Base-by-base conservation (phyloP, 2,888 invertebrate species). In the Lycocerus yunnanus region DNA sequence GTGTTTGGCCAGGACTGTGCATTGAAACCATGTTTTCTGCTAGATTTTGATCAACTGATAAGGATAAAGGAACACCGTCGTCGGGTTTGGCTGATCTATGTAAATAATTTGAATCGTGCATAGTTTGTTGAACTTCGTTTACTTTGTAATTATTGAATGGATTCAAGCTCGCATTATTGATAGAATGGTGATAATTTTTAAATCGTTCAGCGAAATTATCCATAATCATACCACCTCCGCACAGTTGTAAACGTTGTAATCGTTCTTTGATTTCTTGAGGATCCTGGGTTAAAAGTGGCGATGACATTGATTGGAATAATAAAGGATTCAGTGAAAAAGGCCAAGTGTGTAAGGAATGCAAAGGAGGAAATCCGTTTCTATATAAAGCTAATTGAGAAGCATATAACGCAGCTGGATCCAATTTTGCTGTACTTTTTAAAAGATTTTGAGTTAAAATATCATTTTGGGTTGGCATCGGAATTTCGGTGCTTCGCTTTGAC, bases 241-340 rank as follows among this genome's bases (percentile, higher is more conserved):
- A 92, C 84, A 93, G 88, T 81, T 92, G 93, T 27, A 93, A 86
- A 0, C 93, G 90, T 77, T 92, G 92, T 71, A 92, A 88, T 58
- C 91, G 88, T 73, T 93, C 92, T 83, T 93, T 92, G 84, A 93
- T 89, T 85, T 94, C 92, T 82, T 90, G 91, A 76, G 91, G 86
- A 78, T 92, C 92, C 82, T 89, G 90, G 1, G 87, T 84, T 27
- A 86, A 81, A 15, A 91, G 87, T 76, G 90, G 89, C 79, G 88
- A 86, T 24, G 87, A 86, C 72, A 89, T 86, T 73, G 91, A 88
- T 71, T 90, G 90, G 80, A 90, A 90, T 69, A 94, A 89, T 84
- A 94, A 90, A 9, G 93, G 92, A 79, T 90, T 90, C 67, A 93
- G 85, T 13, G 92, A 90, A 13, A 91, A 89, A 0, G 91, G 90